Conservation (phyloP, 2,888 invertebrate species). For the Digitonthophagus gazella region DNA sequence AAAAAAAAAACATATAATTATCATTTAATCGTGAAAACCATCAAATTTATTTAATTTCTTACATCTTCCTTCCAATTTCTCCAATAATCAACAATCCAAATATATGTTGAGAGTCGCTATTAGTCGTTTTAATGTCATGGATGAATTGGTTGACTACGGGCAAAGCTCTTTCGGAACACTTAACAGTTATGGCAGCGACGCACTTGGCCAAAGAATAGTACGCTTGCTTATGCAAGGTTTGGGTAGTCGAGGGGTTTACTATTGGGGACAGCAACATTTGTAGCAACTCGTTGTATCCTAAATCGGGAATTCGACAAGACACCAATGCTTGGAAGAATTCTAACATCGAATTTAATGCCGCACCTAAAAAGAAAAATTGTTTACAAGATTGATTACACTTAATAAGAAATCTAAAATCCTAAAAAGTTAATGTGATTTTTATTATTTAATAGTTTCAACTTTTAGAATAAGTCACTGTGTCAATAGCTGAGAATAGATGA, state of each 20-base stretch:
- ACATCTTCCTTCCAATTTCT: slow-evolving; percentile 94
- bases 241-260: slow-evolving; percentile 36
- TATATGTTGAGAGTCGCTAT: slow-evolving; percentile 79
- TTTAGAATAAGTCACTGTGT: too few relatives aligned
- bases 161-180: slow-evolving; percentile 69
- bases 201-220: slow-evolving; percentile 96
- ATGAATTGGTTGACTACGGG: slow-evolving; percentile 66
- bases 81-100: slow-evolving; percentile 94
- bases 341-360: slow-evolving; percentile 85
- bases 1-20: not conserved
- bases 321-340: slow-evolving; percentile 93
- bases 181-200: slow-evolving; percentile 88
- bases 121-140: slow-evolving; percentile 68
- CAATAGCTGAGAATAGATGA: too few relatives aligned
- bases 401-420: slow-evolving; percentile 7
- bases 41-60: slow-evolving; percentile 54
- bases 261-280: slow-evolving; percentile 71
- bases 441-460: too few relatives aligned
- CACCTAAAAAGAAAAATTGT: slow-evolving; percentile 58
- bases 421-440: too few relatives aligned
- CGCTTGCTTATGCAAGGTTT: slow-evolving; percentile 66
- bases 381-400: not conserved
- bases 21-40: slow-evolving; percentile 2
- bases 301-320: slow-evolving; percentile 67
- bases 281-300: slow-evolving; percentile 79